Base-by-base conservation (phyloP, 2,888 invertebrate species). In the Tetheella fluctuosa region DNA sequence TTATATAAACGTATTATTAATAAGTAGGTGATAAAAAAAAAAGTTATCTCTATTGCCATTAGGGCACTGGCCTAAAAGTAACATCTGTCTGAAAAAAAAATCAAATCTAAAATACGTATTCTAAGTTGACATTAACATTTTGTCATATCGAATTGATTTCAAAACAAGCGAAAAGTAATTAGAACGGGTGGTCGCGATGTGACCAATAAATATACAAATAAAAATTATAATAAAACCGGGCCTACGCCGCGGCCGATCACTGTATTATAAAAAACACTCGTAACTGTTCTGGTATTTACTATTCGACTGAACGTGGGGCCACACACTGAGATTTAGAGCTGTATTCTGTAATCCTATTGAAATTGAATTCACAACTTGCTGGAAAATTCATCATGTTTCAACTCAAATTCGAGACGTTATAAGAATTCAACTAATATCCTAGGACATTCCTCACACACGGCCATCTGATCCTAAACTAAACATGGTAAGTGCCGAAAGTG, bases 181-280 rank as follows among this genome's bases (percentile, higher is more conserved):
- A 20, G 20, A 48, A 7, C 48, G 48, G 48, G 48, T 48, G 48
- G 48, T 48, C 48, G 48, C 34, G 30, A 6, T 17, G 54, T 15
- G 30, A 37, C 54, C 20, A 34, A 54, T 34, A 17, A 54, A 54
- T 25, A 54, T 28, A 54, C 7, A n/a, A 54, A 54, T 54, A 54
- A 54, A 34, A 34, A 54, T 34, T 54, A 54, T 34, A 54, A 34
- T 20, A 34, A 54, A 34, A 48, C 4, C 48, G 2, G 48, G 10
- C 34, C 48, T 20, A 48, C 48, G 20, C n/a, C 54, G 23, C 34
- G 13, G 34, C 4, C 34, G 10, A 15, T 34, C 15, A 34, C 34
- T 54, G 20, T 34, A 54, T 54, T 54, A 54, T 34, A 54, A 34
- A n/a, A 54, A 54, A 54, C 54, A 30, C 30, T 54, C 54, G 54